Evolutionary conservation across 2,888 invertebrate genomes (phyloP), one percentile per base, ranked within the genome.

Genomic region (Cephus nigrinus): DNA sequence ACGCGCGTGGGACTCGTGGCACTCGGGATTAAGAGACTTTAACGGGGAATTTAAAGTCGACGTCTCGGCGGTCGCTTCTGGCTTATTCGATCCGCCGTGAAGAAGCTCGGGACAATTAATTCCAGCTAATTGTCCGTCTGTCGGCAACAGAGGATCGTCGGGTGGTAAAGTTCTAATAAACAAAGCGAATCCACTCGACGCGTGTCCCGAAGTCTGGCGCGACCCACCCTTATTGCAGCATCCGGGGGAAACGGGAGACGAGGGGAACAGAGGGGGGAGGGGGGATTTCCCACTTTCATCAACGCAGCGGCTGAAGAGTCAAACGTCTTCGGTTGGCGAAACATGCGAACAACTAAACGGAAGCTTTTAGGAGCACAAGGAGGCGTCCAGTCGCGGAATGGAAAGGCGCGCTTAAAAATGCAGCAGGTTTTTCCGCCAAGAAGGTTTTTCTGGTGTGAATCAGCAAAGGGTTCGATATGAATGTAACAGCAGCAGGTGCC

Each of bases 71-170:
- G 73, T 74, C 76, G 40, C 15, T 40, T 15, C 40, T 40, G 40
- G 40, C 40, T 40, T 2, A 40, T 40, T 40, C 40, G 40, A 40
- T 15, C 40, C 15, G 40, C 40, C 40, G 5, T 5, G 0, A 40
- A 5, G 73, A 74, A 76, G 75, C 78, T 73, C 74, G 75, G 80
- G 83, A 86, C 85, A 86, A 85, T 87, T 84, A 86, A 87, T 83
- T 81, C 78, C 78, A 75, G 82, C 83, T 86, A 84, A 86, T 86
- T 85, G 84, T 84, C 80, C 73, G 40, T 40, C 69, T 31, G 79
- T 36, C 68, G 75, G 11, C 32, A 68, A 68, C 72, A 35, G 69
- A 34, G 23, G 36, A 74, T 76, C 55, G n/a, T 15, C 15, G 40
- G 40, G 15, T 40, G 12, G 36, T 15, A 15, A 36, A 36, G 36